Evolutionary conservation across 2,113 vertebrate species (phyloP).

Genomic region (Cricetomys ansorgei): DNA sequence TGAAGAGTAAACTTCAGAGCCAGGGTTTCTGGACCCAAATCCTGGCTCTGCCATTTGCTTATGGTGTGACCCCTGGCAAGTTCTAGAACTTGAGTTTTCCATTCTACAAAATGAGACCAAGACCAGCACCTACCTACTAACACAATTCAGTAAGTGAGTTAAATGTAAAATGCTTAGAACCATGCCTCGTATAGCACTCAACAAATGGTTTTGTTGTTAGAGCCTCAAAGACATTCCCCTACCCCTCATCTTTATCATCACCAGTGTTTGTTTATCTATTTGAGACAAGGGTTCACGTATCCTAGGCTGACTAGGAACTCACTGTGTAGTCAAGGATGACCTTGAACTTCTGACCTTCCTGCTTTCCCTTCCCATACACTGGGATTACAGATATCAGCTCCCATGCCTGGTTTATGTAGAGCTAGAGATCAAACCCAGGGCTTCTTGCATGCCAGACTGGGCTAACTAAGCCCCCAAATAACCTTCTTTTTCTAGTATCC

Average conservation of each 20-base stretch:
- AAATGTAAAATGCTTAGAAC: background rate
- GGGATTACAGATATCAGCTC: background rate
- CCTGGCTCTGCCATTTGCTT: background rate
- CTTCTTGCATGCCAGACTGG: background rate
- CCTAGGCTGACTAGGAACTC: background rate
- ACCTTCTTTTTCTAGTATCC: background rate
- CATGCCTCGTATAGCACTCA: background rate
- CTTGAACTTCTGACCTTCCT: background rate
- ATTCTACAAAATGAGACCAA: background rate
- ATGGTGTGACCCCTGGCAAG: background rate
- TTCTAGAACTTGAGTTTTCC: background rate
- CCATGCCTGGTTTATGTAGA: background rate
- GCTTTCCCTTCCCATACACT: background rate
- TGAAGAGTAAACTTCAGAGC: background rate
- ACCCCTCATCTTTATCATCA: background rate
- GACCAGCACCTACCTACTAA: background rate
- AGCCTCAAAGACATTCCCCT: background rate
- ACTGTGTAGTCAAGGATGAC: background rate
- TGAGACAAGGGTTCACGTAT: background rate
- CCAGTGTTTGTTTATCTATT: background rate
- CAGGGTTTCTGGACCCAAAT: background rate
- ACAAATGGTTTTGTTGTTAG: background rate
- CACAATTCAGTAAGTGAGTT: background rate
- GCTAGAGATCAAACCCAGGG: background rate
- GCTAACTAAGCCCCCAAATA: background rate